Evolutionary conservation across 2,888 invertebrate genomes (phyloP).

Genomic region (Agrochola lota): DNA sequence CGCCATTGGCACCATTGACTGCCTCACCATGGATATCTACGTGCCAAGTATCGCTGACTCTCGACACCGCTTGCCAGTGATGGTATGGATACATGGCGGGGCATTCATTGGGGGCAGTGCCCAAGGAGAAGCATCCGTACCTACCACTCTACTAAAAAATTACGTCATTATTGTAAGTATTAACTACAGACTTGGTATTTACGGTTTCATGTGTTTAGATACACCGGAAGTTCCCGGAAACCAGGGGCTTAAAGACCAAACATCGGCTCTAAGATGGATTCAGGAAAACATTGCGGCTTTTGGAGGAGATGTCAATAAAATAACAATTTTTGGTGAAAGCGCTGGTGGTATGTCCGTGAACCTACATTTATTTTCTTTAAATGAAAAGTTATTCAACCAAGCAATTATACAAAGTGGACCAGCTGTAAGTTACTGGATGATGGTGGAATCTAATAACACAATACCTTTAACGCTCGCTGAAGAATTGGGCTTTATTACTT

Average conservation of each 20-base stretch:
- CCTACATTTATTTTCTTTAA: constrained; percentile 38
- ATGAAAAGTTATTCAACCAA: constrained; percentile 45
- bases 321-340: constrained; percentile 71
- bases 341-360: constrained; percentile 67
- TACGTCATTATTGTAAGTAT: constrained; percentile 47
- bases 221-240: constrained; percentile 71
- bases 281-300: constrained; percentile 49
- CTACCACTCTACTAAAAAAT: constrained; percentile 30
- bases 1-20: neutral
- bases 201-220: constrained; percentile 69
- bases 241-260: constrained; percentile 74
- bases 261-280: constrained; percentile 72
- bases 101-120: constrained; percentile 28
- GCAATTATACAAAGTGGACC: constrained; percentile 53
- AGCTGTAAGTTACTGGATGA: constrained; percentile 45
- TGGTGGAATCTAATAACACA: constrained; percentile 36
- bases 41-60: constrained; percentile 61
- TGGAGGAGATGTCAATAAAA: constrained; percentile 66
- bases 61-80: constrained; percentile 39
- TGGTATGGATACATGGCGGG: constrained; percentile 53
- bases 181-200: constrained; percentile 57
- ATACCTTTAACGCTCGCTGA: constrained; percentile 38
- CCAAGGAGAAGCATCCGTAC: neutral
- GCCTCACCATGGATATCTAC: neutral
- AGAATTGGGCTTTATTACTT: constrained; percentile 32